A percentile compares a stretch with the other conserved stretches of the same genome.
These are phyloP conservation scores for Aradus depressus DNA, from an alignment of 2,888 invertebrate species.

Conservation along the genomic window DNA sequence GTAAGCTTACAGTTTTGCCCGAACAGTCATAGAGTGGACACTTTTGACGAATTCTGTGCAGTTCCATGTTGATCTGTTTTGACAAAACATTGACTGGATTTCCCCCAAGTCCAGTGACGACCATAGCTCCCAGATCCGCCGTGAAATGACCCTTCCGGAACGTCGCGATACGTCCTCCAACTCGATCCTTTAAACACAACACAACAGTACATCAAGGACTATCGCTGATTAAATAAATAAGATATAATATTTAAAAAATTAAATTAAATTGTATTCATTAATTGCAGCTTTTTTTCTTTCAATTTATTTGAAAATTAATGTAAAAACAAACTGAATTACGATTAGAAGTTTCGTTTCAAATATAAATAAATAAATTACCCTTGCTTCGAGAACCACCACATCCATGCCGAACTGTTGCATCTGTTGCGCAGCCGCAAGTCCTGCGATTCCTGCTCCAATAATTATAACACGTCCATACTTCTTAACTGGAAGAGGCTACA, in stretches of 20 bases:
- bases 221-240: too few species aligned
- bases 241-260: too few species aligned
- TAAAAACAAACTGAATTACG: neutral
- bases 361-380: slow-evolving; percentile 41
- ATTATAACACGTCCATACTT: slow-evolving; percentile 43
- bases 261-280: neutral
- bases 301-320: neutral
- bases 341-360: too few species aligned
- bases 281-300: too few species aligned
- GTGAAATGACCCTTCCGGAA: slow-evolving; percentile 80
- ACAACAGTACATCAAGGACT: too few species aligned
- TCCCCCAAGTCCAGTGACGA: slow-evolving; percentile 90
- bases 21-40: slow-evolving; percentile 94
- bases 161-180: slow-evolving; percentile 93
- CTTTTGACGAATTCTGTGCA: slow-evolving; percentile 87
- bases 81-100: slow-evolving; percentile 93
- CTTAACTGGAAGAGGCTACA: slow-evolving; percentile 22
- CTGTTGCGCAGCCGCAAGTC: slow-evolving; percentile 88
- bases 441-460: slow-evolving; percentile 78
- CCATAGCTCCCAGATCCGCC: slow-evolving; percentile 83
- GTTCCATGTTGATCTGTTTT: slow-evolving; percentile 92
- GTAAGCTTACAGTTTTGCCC: slow-evolving; percentile 62
- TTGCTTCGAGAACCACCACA: slow-evolving; percentile 74
- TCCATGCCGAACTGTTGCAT: slow-evolving; percentile 92
- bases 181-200: slow-evolving; percentile 63